Base-by-base conservation (phyloP, 23 tunicate species). In the Ascidia mentula region DNA sequence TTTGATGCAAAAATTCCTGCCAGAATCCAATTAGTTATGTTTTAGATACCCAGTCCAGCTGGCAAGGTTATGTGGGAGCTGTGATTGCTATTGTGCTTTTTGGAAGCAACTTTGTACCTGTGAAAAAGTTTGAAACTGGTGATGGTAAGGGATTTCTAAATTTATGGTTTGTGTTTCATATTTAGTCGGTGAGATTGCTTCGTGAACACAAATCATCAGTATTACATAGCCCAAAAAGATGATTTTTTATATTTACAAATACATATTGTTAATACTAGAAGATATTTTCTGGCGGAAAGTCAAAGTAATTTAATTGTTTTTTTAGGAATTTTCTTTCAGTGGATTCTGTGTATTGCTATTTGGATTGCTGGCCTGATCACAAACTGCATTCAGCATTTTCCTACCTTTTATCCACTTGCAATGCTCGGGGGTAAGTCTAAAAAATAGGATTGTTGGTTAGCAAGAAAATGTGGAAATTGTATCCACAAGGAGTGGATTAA, bases 101-200 rank as follows among this genome's bases (percentile, higher is more conserved):
- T 74, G 99, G 99, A 46, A 95, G 96, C 74, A 95, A 95, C 59
- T 95, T 95, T 86, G 84, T 95, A 0, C 96, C 99, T 0, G 92
- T 95, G 32, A 95, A 95, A 70, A 95, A 90, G 46, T 84, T 90
- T 79, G 96, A 90, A 72, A 95, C 99, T 38, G 99, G 99, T 31
- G 99, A 95, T 82, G 99, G 99, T 93, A 61, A 86, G 76, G 81
- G 17, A 69, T 12, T 69, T 69, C 13, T 13, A 20, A 69, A 18
- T 18, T 46, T 46, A 18, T 18, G 18, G 20, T 20, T 46, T 18
- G 18, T 46, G 18, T 46, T 46, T 18, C n/a, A n/a, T n/a, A n/a
- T n/a, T n/a, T n/a, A n/a, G n/a, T n/a, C n/a, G n/a, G n/a, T n/a
- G n/a, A n/a, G n/a, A n/a, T n/a, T n/a, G n/a, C n/a, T n/a, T n/a